These are phyloP conservation scores for Drosophila hydei DNA, from an alignment of 1,140 invertebrate genomes.

Conservation along the genomic window DNA sequence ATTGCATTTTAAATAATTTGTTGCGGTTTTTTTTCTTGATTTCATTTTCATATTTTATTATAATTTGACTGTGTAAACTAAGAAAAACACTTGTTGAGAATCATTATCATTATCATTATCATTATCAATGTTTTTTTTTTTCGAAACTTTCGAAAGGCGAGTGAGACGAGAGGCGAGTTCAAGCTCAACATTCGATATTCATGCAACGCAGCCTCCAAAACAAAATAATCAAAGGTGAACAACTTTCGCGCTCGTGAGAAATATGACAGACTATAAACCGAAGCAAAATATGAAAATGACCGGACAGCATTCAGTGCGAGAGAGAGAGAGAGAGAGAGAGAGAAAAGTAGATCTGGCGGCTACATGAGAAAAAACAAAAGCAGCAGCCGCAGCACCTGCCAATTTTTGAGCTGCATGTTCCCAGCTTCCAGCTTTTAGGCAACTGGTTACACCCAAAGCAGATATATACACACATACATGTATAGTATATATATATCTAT, in stretches of 20 bases:
- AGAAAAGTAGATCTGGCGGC: slow-evolving; percentile 14
- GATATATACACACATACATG: background rate
- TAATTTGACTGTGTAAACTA: slow-evolving; percentile 20
- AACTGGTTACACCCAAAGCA: slow-evolving; percentile 52
- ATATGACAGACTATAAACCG: slow-evolving; percentile 62
- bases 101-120: slow-evolving; percentile 42
- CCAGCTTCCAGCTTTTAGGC: slow-evolving; percentile 28
- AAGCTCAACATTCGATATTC: slow-evolving; percentile 66
- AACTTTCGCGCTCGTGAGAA: slow-evolving; percentile 80
- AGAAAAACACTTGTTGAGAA: slow-evolving; percentile 24
- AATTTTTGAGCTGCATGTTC: slow-evolving; percentile 55
- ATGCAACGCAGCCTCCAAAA: slow-evolving; percentile 73
- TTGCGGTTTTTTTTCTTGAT: slow-evolving; percentile 8
- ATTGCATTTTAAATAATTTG: slow-evolving; percentile 36
- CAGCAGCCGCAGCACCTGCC: slow-evolving; percentile 56
- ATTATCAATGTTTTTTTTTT: background rate
- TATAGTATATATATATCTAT: background rate
- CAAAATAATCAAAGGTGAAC: slow-evolving; percentile 67
- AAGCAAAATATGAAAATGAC: slow-evolving; percentile 48
- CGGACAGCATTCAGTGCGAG: slow-evolving; percentile 6
- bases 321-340: slow-evolving; percentile 32
- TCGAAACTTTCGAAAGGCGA: slow-evolving; percentile 68
- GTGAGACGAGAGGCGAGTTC: slow-evolving; percentile 33
- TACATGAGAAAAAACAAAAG: slow-evolving; percentile 47
- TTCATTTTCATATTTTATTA: slow-evolving; percentile 23